phyloP scores from a whole-genome alignment of 2,113 vertebrate species.

The Platycercus adscitus region DNA sequence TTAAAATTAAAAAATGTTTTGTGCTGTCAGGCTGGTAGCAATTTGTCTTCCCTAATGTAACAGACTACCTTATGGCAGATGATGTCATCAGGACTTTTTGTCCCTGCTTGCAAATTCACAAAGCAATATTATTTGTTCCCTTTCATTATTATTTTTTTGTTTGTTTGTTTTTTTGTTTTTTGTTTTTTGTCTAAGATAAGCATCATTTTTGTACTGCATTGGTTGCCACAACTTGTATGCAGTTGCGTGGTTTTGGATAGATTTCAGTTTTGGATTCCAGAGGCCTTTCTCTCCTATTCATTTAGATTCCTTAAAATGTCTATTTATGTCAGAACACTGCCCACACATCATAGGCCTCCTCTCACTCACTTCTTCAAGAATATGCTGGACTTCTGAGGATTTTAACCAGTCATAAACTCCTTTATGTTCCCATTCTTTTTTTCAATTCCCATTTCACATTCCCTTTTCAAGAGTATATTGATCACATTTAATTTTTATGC shows the following conservation, averaged over 20 bases:
- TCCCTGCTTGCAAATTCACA: background rate
- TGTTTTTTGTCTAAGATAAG: background rate
- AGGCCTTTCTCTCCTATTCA: background rate
- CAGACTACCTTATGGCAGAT: background rate
- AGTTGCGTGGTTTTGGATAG: background rate
- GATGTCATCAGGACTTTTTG: background rate
- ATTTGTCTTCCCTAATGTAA: background rate
- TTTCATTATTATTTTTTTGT: background rate
- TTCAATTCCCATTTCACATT: background rate
- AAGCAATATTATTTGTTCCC: background rate
- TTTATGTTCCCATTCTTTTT: background rate
- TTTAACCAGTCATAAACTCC: background rate
- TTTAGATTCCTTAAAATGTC: conserved; percentile 19
- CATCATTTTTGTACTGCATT: background rate
- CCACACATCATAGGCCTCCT: conserved; percentile 14
- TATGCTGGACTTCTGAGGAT: background rate
- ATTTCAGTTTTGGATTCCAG: background rate
- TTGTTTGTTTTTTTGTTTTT: background rate
- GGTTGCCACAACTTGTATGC: background rate
- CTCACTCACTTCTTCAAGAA: background rate
- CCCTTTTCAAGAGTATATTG: background rate
- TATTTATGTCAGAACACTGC: conserved; percentile 28
- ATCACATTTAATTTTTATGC: background rate
- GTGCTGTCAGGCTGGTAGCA: background rate
- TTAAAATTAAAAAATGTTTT: background rate